phyloP scores from a whole-genome alignment of 2,113 vertebrate genomes.

The Etia nguti region DNA sequence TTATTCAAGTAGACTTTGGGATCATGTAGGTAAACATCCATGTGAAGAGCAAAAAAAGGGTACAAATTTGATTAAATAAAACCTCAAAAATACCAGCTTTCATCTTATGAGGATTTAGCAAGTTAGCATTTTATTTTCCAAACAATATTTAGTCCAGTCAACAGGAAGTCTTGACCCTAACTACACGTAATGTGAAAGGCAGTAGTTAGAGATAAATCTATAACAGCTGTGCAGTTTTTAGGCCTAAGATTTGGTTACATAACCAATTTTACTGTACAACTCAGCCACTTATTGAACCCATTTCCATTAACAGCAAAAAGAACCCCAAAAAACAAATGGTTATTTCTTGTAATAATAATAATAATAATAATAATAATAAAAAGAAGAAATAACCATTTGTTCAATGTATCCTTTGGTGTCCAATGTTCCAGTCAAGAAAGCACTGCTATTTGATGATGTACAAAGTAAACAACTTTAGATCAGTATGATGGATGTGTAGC shows the following conservation, averaged over 20 bases:
- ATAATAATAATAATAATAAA: background rate
- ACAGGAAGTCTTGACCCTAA: background rate
- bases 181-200: background rate
- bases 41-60: accelerated
- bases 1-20: background rate
- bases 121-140: background rate
- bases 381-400: background rate
- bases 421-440: background rate
- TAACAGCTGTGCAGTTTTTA: background rate
- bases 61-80: background rate
- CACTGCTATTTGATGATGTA: background rate
- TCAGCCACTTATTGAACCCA: background rate
- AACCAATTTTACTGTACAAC: background rate
- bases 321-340: background rate
- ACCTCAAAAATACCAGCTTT: background rate
- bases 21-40: background rate
- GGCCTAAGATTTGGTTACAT: background rate
- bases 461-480: background rate
- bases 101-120: background rate
- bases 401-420: accelerated
- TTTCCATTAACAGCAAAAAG: background rate
- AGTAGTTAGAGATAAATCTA: background rate
- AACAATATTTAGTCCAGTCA: background rate
- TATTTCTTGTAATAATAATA: background rate
- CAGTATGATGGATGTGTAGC: background rate